A percentile compares a stretch with the other conserved stretches of the same genome.
Conservation (phyloP, 2,888 invertebrate species). For the Drosophila prostipennis region DNA sequence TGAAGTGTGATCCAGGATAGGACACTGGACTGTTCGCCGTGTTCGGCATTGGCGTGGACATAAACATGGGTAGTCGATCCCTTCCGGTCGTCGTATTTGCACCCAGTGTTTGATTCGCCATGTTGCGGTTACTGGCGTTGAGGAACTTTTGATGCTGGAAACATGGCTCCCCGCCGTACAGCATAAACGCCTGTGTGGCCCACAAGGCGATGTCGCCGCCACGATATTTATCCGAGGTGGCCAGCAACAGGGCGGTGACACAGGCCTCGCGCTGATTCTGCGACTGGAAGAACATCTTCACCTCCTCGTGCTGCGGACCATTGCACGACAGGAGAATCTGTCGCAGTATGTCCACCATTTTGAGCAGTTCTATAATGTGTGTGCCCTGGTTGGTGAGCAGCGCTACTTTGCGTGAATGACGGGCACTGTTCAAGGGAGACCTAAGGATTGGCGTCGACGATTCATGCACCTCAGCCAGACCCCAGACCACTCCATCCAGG, state of each 20-base stretch:
- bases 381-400: slow-evolving; percentile 95
- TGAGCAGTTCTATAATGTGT: slow-evolving; percentile 91
- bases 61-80: slow-evolving; percentile 77
- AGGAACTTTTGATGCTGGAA: slow-evolving; percentile 75
- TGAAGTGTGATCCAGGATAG: slow-evolving; percentile 82
- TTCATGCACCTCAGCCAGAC: slow-evolving; percentile 88
- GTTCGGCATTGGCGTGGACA: slow-evolving; percentile 83
- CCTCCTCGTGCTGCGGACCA: slow-evolving; percentile 93
- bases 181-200: slow-evolving; percentile 96
- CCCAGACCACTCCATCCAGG: slow-evolving; percentile 95
- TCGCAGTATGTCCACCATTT: slow-evolving; percentile 94
- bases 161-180: slow-evolving; percentile 93
- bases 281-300: slow-evolving; percentile 93
- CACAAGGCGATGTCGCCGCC: slow-evolving; percentile 91
- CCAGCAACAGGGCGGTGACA: slow-evolving; percentile 93
- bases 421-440: slow-evolving; percentile 84
- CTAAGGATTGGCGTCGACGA: slow-evolving; percentile 63
- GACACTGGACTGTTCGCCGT: slow-evolving; percentile 1
- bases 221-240: slow-evolving; percentile 87
- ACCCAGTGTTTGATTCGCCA: slow-evolving; percentile 50
- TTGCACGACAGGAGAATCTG: slow-evolving; percentile 92
- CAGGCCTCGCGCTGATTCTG: slow-evolving; percentile 95
- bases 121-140: slow-evolving; percentile 49
- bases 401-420: slow-evolving; percentile 91
- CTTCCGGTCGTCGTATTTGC: slow-evolving; percentile 42